Conservation (phyloP, 2,888 invertebrate species). For the Xestoiulus laeticollis region DNA sequence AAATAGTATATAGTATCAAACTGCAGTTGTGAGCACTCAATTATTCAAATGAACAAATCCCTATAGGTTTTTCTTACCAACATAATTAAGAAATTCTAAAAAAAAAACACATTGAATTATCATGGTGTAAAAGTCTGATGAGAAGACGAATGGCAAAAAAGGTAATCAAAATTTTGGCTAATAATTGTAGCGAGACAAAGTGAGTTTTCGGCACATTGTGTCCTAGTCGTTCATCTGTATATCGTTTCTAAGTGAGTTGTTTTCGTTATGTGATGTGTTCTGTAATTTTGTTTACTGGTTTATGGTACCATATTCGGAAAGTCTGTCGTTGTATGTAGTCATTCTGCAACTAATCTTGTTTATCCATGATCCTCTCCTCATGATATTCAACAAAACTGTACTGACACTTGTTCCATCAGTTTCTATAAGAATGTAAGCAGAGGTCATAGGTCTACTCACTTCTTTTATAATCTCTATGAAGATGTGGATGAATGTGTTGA, state of each 20-base stretch:
- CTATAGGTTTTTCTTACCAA: neutral
- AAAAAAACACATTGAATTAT: neutral
- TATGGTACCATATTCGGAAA: neutral
- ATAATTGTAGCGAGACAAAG: neutral
- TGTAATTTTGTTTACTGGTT: conserved; percentile 27
- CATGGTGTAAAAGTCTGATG: neutral
- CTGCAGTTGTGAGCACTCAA: too few relatives aligned
- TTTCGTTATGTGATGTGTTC: neutral
- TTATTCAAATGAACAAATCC: too few relatives aligned
- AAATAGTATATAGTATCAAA: neutral
- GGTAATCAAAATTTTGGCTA: neutral
- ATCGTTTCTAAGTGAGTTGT: neutral
- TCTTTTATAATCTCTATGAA: conserved; percentile 45
- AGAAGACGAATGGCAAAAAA: neutral
- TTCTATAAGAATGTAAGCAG: neutral
- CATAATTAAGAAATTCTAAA: neutral
- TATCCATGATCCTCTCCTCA: neutral
- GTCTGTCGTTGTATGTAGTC: conserved; percentile 1
- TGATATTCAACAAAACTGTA: neutral
- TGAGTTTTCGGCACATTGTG: conserved; percentile 38
- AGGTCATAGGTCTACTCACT: neutral
- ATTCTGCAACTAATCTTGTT: neutral
- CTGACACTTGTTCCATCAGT: too few relatives aligned
- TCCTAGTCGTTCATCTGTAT: neutral
- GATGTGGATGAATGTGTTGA: conserved; percentile 57